phyloP scores from a whole-genome alignment of 2,113 vertebrate genomes.

The Notothenia rossii region DNA sequence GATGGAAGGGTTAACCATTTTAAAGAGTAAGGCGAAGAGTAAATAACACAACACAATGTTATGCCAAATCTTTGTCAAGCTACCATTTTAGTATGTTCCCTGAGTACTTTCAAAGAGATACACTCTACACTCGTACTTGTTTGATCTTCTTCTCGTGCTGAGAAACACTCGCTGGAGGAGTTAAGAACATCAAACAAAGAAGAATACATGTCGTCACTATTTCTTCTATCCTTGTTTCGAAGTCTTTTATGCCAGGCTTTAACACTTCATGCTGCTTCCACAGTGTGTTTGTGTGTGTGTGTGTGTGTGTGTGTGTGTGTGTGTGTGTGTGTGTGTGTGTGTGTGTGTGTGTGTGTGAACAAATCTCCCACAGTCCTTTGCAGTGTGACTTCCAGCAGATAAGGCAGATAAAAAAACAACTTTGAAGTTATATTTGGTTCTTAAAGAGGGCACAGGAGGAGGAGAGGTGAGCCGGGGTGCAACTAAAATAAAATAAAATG shows the following conservation, averaged over 20 bases:
- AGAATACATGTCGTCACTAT: constrained; percentile 28
- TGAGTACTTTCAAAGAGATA: constrained; percentile 20
- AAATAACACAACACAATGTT: not conserved
- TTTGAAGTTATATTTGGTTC: constrained; percentile 63
- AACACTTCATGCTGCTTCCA: constrained; percentile 34
- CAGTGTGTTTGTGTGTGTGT: not conserved
- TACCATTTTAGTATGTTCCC: constrained; percentile 3
- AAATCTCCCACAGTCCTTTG: constrained; percentile 63
- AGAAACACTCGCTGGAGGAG: constrained; percentile 48
- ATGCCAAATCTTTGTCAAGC: constrained; percentile 12
- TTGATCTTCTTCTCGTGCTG: constrained; percentile 48
- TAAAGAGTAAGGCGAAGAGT: too few relatives aligned
- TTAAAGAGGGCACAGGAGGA: constrained; percentile 25
- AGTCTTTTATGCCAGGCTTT: constrained; percentile 26
- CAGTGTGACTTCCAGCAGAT: constrained; percentile 58
- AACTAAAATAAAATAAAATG: constrained; percentile 13
- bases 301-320: not conserved
- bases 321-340: constrained; percentile 20
- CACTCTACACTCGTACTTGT: constrained; percentile 18
- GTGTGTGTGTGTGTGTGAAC: not conserved
- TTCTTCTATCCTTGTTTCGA: constrained; percentile 10
- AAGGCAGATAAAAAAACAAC: constrained; percentile 43
- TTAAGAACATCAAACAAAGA: constrained; percentile 56
- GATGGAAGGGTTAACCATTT: too few relatives aligned
- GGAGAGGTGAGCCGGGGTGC: not conserved